Conservation (phyloP, 2,888 invertebrate species). For the Micoletzkya japonica region DNA sequence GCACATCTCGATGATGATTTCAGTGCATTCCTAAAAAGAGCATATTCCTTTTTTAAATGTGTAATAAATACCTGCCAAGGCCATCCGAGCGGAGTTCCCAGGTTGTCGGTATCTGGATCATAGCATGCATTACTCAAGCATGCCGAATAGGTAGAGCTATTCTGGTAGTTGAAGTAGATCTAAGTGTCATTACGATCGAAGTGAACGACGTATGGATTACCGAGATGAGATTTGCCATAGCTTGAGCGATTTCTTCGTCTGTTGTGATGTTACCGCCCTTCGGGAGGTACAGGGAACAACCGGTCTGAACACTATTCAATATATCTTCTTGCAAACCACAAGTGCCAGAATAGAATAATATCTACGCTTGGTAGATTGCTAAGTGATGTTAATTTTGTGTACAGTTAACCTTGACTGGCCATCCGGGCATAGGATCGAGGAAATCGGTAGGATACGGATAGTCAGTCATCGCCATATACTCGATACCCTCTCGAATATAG, state of each 20-base stretch:
- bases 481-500: constrained; percentile 73
- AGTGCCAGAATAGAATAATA: too few relatives aligned
- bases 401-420: constrained; percentile 75
- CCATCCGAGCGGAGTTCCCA: constrained; percentile 45
- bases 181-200: constrained; percentile 16
- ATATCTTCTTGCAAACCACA: too few relatives aligned
- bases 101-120: constrained; percentile 41
- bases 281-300: constrained; percentile 1
- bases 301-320: constrained; percentile 13
- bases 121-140: constrained; percentile 43
- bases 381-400: neutral
- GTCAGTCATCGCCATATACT: constrained; percentile 87
- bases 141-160: constrained; percentile 32
- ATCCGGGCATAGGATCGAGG: constrained; percentile 76
- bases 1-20: constrained; percentile 95
- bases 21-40: constrained; percentile 78
- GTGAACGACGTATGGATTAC: neutral
- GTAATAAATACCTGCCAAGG: constrained; percentile 41
- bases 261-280: neutral
- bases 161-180: constrained; percentile 44
- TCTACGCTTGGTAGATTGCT: neutral
- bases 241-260: neutral
- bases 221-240: constrained; percentile 11
- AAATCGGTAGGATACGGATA: constrained; percentile 89
- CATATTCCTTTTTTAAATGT: neutral